Evolutionary conservation across 2,888 invertebrate genomes (phyloP).

Genomic region (Mechanitis messenoides): DNA sequence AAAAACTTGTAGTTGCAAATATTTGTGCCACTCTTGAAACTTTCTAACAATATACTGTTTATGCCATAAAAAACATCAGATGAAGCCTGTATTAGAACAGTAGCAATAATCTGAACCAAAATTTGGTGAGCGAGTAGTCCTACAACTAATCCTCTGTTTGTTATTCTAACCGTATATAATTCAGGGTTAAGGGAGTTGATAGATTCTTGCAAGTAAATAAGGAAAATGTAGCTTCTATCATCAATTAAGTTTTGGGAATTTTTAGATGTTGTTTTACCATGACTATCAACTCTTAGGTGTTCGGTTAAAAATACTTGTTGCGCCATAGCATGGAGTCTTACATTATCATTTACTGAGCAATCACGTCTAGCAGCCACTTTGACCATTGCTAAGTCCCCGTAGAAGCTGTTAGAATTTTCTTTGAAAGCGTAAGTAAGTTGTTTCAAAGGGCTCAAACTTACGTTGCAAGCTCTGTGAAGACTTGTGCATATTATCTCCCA

Average conservation of each 20-base stretch:
- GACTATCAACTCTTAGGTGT: slow-evolving; percentile 55
- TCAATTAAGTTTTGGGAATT: slow-evolving; percentile 78
- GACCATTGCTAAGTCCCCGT: slow-evolving; percentile 93
- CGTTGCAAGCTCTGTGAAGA: slow-evolving; percentile 88
- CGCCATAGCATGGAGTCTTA: slow-evolving; percentile 89
- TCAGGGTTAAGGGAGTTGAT: slow-evolving; percentile 84
- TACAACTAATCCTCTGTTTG: slow-evolving; percentile 90
- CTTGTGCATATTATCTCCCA: slow-evolving; percentile 92
- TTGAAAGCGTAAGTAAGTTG: slow-evolving; percentile 94
- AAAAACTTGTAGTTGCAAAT: slow-evolving; percentile 66
- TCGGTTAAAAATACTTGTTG: slow-evolving; percentile 90
- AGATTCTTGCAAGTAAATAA: slow-evolving; percentile 87
- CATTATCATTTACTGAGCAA: slow-evolving; percentile 88
- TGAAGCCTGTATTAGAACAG: slow-evolving; percentile 86
- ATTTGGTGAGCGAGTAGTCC: slow-evolving; percentile 95
- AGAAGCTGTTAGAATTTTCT: slow-evolving; percentile 94
- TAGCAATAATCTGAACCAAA: slow-evolving; percentile 92
- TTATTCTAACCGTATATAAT: slow-evolving; percentile 87
- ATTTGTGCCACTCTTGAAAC: slow-evolving; percentile 64
- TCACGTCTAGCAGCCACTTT: slow-evolving; percentile 95
- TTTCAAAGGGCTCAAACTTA: slow-evolving; percentile 91
- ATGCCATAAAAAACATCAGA: slow-evolving; percentile 79
- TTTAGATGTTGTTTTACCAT: slow-evolving; percentile 54
- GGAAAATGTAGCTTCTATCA: slow-evolving; percentile 91
- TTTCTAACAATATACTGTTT: slow-evolving; percentile 77